These are phyloP conservation scores for Plodia interpunctella DNA, from an alignment of 1,140 invertebrate genomes.

Conservation along the genomic window DNA sequence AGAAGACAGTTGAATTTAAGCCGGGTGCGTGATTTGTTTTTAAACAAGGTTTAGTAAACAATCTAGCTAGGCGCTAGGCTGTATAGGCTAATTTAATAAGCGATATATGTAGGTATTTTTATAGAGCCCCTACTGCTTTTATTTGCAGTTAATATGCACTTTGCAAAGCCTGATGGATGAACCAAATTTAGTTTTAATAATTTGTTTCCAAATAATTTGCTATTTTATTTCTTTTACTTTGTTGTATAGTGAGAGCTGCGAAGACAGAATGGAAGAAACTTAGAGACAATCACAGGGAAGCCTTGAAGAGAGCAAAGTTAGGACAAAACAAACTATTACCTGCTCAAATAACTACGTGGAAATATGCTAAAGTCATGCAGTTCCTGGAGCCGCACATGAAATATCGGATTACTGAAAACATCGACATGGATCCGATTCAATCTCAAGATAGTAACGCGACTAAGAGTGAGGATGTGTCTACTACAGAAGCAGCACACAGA, in stretches of 20 bases:
- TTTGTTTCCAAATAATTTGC: background rate
- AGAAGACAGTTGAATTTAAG: no score
- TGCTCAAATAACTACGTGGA: conserved; percentile 68
- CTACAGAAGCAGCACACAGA: conserved; percentile 30
- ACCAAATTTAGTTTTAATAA: background rate
- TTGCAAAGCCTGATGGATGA: background rate
- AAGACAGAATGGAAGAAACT: conserved; percentile 66
- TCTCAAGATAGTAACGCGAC: conserved; percentile 7
- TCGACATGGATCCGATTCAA: conserved; percentile 48
- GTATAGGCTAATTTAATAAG: no score
- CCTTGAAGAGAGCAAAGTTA: conserved; percentile 58
- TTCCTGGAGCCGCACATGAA: conserved; percentile 69
- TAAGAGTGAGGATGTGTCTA: conserved; percentile 47
- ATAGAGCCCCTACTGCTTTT: no score
- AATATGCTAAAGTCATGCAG: conserved; percentile 67
- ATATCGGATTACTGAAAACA: conserved; percentile 65
- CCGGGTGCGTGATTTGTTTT: no score
- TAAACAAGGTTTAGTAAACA: no score
- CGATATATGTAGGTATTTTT: no score
- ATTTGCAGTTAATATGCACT: no score
- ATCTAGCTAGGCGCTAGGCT: no score
- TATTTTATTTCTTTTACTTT: background rate
- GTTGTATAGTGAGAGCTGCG: conserved; percentile 51
- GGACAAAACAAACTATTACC: conserved; percentile 65
- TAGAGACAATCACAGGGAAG: conserved; percentile 62